Base-by-base conservation (phyloP, 1,140 invertebrate species). In the Drosophila carrolli region DNA sequence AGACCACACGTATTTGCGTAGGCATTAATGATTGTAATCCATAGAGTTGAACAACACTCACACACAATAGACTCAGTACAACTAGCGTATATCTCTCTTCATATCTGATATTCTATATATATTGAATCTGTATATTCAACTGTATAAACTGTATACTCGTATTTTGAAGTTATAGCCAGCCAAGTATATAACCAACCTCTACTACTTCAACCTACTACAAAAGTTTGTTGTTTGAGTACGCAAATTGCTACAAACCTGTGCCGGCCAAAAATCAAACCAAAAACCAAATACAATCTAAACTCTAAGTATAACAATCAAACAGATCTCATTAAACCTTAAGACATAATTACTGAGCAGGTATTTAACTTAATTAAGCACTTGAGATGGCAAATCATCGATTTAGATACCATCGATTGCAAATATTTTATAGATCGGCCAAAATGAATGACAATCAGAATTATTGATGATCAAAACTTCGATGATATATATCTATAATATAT, bases 101-200 rank as follows among this genome's bases (percentile, higher is more conserved):
- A 55, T 61, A 84, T 66, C 59, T 75, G 63, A 62, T 77, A 55
- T 51, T 55, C 54, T 63, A 61, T 66, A 59, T 63, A 59, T 63
- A 76, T 81, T 63, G 47, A 58, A 81, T 63, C 56, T 76, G 65
- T 72, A 78, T 83, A 47, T 75, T 51, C 57, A 84, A 75, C 58
- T 88, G 79, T 86, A 88, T 88, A 86, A 88, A 86, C 56, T 77
- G 79, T 86, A 71, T 71, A 85, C 63, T 77, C 81, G 81, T 85
- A 86, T 86, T 83, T 86, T 86, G 83, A 86, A 86, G 83, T 83
- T 86, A 89, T 86, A 86, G 83, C 83, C 83, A 86, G 83, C 84
- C 83, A 77, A 59, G 61, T 67, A 68, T 86, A 83, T 86, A 86
- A 79, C 71, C 66, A 71, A 71, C 65, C 65, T 71, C 68, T 71